Conservation (phyloP, 2,888 invertebrate species). For the Ametastegia equiseti region DNA sequence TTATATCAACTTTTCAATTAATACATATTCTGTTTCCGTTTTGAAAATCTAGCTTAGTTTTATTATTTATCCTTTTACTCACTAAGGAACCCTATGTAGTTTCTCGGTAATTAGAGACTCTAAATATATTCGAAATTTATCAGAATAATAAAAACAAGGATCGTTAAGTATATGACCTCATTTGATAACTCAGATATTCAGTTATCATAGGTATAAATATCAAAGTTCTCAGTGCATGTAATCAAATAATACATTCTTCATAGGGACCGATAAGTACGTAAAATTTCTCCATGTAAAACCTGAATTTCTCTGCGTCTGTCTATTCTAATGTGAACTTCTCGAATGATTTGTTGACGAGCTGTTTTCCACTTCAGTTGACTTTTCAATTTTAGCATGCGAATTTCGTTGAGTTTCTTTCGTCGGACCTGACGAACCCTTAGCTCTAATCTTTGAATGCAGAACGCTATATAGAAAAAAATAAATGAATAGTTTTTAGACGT, state of each 20-base stretch:
- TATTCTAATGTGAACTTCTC: conserved; percentile 33
- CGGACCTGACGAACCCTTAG: background rate
- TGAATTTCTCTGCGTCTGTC: background rate
- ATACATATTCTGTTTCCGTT: background rate
- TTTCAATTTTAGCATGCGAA: conserved; percentile 18
- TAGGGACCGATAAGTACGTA: background rate
- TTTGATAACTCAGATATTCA: background rate
- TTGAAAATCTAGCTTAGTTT: conserved; percentile 1
- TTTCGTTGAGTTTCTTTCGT: conserved; percentile 24
- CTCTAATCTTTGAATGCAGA: conserved; percentile 17
- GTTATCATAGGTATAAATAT: background rate
- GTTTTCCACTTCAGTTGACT: background rate
- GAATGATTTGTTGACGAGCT: conserved; percentile 23
- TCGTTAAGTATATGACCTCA: background rate
- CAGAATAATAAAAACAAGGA: conserved; percentile 1
- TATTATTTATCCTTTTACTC: background rate
- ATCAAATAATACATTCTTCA: background rate
- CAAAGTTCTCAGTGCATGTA: background rate
- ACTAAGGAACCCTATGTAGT: background rate
- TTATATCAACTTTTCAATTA: too few relatives aligned
- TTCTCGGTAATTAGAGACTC: background rate
- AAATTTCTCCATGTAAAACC: background rate
- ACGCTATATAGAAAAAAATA: background rate
- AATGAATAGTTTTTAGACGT: background rate
- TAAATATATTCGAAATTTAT: conserved; percentile 1